These are phyloP conservation scores for Hypolimnas misippus DNA, from an alignment of 2,888 invertebrate genomes.

Conservation along the genomic window DNA sequence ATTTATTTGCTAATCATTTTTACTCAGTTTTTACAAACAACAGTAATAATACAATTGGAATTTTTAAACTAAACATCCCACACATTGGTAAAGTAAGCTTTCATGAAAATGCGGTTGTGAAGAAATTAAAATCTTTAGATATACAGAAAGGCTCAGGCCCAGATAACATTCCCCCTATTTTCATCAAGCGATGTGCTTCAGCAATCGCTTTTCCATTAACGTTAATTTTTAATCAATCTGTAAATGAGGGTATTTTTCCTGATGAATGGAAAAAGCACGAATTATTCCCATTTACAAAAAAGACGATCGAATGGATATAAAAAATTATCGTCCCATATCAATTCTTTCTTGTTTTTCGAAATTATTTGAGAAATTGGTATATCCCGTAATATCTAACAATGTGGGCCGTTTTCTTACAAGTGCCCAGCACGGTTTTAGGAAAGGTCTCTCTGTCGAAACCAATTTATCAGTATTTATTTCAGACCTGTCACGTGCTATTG, in stretches of 20 bases:
- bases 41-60: background rate
- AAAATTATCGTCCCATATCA: background rate
- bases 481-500: no score
- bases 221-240: background rate
- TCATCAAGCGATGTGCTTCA: background rate
- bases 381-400: background rate
- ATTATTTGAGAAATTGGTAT: background rate
- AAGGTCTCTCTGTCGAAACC: no score
- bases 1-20: slow-evolving; percentile 1
- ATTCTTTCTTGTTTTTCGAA: slow-evolving; percentile 3
- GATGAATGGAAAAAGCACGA: slow-evolving; percentile 2
- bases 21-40: slow-evolving; percentile 1
- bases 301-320: slow-evolving; percentile 2
- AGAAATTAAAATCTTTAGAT: slow-evolving; percentile 2
- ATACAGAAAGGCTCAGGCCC: background rate
- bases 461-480: background rate
- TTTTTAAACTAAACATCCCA: slow-evolving; percentile 1
- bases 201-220: background rate
- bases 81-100: slow-evolving; percentile 2
- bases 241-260: slow-evolving; percentile 4
- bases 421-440: background rate
- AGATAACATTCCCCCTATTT: background rate
- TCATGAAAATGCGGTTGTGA: slow-evolving; percentile 1
- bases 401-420: no score
- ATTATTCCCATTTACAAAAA: background rate